Base-by-base conservation (phyloP, 2,797 vertebrate genomes). In the Schizopygopsis pylzovi region DNA sequence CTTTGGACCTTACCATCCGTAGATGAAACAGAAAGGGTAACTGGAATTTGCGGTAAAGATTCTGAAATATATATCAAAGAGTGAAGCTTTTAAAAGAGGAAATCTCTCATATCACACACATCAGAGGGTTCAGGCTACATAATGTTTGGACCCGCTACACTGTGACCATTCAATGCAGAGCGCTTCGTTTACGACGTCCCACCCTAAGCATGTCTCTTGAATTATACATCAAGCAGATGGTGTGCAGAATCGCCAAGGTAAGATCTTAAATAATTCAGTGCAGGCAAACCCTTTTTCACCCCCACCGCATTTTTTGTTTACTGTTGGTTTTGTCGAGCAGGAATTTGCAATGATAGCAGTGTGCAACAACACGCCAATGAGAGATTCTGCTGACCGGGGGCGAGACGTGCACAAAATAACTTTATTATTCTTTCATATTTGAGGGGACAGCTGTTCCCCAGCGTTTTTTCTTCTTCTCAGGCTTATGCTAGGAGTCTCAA, bases 281-380 rank as follows among this genome's bases (percentile, higher is more conserved):
- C 78, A 81, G 68, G 54, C 84, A 85, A 81, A 75, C 15, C 28
- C 65, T 33, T 39, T 18, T 33, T 47, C 63, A 56, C 52, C 52
- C 28, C 41, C 54, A 22, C 41, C 7, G 5, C 41, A 6, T 63
- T 20, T 79, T 22, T 81, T 79, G 77, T 85, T 85, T 87, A 87
- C 56, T 72, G 67, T 85, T 86, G 75, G 84, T 85, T 83, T 82
- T 87, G 84, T 71, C 20, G 33, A 83, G 75, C 77, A 81, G 86
- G 81, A 82, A 86, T 88, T 85, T 89, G 88, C 41, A 63, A 79
- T 63, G 89, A 90, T 80, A 87, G 83, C 83, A 79, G 65, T 75
- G 49, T 59, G 45, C 65, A 84, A 72, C 73, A 86, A 87, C 79
- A 61, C 76, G 18, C 79, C 86, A 84, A 88, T 81, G 88, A 83